Percentiles rank a stretch among this genome's conserved stretches.
These are phyloP conservation scores for Dipodomys ordii DNA, from an alignment of 2,113 vertebrate genomes.

Conservation along the genomic window DNA sequence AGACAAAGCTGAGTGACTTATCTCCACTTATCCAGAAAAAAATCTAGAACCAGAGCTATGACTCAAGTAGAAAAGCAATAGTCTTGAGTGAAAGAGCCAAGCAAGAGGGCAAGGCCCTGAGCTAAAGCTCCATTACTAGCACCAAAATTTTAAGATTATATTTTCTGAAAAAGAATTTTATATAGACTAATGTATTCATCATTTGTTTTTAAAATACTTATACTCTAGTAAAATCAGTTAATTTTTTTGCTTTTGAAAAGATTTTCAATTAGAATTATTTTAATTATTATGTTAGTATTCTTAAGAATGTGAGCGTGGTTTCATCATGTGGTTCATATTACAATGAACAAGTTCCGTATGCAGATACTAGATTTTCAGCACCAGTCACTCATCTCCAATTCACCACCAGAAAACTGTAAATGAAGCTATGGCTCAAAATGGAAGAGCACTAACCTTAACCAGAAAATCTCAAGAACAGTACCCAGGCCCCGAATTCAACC, in stretches of 20 bases:
- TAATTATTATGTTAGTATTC: slow-evolving; percentile 13
- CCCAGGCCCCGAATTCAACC: too few species aligned
- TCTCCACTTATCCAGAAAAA: too few species aligned
- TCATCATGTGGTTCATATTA: neutral
- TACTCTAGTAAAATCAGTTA: slow-evolving; percentile 20
- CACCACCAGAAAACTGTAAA: too few species aligned
- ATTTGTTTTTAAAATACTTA: slow-evolving; percentile 36
- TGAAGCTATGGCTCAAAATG: too few species aligned
- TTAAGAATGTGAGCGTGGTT: neutral
- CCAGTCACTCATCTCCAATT: neutral
- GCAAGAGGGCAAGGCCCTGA: too few species aligned
- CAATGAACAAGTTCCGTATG: neutral
- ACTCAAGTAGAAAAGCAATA: too few species aligned
- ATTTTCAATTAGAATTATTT: slow-evolving; percentile 46
- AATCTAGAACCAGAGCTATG: too few species aligned
- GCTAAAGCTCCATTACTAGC: too few species aligned
- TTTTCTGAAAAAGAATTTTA: neutral
- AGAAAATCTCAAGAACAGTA: too few species aligned
- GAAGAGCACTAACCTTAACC: too few species aligned
- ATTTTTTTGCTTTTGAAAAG: neutral
- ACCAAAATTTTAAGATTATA: neutral
- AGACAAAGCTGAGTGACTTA: too few species aligned
- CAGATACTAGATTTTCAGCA: neutral
- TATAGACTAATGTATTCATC: neutral
- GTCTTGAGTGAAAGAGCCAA: too few species aligned